phyloP scores from a whole-genome alignment of 2,797 vertebrate genomes.

The Xenentodon cancila region DNA sequence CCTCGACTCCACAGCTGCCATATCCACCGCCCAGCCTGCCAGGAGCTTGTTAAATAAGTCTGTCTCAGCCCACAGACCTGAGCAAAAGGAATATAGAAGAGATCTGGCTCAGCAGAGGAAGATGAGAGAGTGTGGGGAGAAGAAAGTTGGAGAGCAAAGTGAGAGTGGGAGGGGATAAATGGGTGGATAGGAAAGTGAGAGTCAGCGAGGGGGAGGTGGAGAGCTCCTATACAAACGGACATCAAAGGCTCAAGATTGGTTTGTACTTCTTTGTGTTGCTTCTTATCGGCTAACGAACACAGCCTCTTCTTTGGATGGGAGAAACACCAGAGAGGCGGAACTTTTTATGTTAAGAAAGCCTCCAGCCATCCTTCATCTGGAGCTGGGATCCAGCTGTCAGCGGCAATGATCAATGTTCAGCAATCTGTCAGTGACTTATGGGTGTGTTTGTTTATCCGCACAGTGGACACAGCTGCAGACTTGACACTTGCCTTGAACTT shows the following conservation, averaged over 20 bases:
- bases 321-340: slow-evolving; percentile 26
- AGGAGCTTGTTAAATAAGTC: slow-evolving; percentile 75
- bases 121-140: slow-evolving; percentile 55
- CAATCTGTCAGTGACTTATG: slow-evolving; percentile 41
- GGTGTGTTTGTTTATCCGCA: slow-evolving; percentile 38
- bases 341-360: slow-evolving; percentile 31
- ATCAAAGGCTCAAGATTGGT: slow-evolving; percentile 63
- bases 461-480: slow-evolving; percentile 9
- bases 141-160: slow-evolving; percentile 65
- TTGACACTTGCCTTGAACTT: neutral
- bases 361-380: slow-evolving; percentile 33
- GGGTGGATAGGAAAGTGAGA: slow-evolving; percentile 41
- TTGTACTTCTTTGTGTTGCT: slow-evolving; percentile 53
- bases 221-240: slow-evolving; percentile 56
- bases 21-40: slow-evolving; percentile 62
- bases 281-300: slow-evolving; percentile 46
- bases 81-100: slow-evolving; percentile 66
- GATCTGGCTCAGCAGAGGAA: slow-evolving; percentile 57
- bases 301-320: slow-evolving; percentile 26
- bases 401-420: slow-evolving; percentile 23
- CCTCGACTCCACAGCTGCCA: slow-evolving; percentile 72
- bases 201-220: slow-evolving; percentile 46
- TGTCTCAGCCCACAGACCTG: slow-evolving; percentile 59
- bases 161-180: slow-evolving; percentile 56
- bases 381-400: slow-evolving; percentile 35